A percentile compares a stretch with the other conserved stretches of the same genome.
phyloP scores from a whole-genome alignment of 2,113 vertebrate genomes.

The Macquaria ambigua region DNA sequence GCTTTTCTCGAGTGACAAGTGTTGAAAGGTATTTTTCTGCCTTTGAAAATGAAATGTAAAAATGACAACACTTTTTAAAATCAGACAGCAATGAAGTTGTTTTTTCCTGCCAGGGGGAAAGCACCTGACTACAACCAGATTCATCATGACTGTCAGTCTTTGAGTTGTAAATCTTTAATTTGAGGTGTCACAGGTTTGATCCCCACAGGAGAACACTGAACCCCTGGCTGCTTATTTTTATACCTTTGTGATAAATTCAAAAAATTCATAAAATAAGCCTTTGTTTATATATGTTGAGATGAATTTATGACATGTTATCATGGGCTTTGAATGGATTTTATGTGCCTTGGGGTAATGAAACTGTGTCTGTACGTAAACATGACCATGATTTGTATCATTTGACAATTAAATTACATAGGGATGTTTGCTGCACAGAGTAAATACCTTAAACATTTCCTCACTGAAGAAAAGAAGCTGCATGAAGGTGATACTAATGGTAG shows the following conservation, averaged over 20 bases:
- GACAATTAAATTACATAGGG: constrained; percentile 70
- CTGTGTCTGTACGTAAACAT: constrained; percentile 29
- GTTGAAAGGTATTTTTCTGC: constrained; percentile 74
- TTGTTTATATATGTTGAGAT: constrained; percentile 22
- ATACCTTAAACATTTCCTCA: constrained; percentile 51
- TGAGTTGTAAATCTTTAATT: constrained; percentile 8
- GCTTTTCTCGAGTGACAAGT: constrained; percentile 69
- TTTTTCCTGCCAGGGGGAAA: constrained; percentile 16
- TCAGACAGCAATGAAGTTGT: constrained; percentile 30
- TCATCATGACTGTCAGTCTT: constrained; percentile 24
- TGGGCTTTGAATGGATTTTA: constrained; percentile 48
- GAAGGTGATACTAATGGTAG: constrained; percentile 90
- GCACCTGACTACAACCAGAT: constrained; percentile 55
- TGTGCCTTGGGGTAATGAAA: constrained; percentile 46
- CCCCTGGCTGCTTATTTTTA: background rate
- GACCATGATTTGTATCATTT: constrained; percentile 58
- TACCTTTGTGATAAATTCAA: constrained; percentile 7
- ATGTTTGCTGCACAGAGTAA: constrained; percentile 32
- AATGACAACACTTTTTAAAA: constrained; percentile 67
- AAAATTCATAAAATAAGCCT: constrained; percentile 30
- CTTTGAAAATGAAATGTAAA: constrained; percentile 62
- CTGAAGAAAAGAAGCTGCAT: constrained; percentile 80
- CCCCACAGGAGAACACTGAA: background rate
- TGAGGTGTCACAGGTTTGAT: constrained; percentile 40
- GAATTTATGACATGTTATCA: constrained; percentile 38